Percentiles rank a stretch among this genome's conserved stretches.
phyloP scores from a whole-genome alignment of 2,888 invertebrate genomes.

The Rhagophthalmus giganteus region DNA sequence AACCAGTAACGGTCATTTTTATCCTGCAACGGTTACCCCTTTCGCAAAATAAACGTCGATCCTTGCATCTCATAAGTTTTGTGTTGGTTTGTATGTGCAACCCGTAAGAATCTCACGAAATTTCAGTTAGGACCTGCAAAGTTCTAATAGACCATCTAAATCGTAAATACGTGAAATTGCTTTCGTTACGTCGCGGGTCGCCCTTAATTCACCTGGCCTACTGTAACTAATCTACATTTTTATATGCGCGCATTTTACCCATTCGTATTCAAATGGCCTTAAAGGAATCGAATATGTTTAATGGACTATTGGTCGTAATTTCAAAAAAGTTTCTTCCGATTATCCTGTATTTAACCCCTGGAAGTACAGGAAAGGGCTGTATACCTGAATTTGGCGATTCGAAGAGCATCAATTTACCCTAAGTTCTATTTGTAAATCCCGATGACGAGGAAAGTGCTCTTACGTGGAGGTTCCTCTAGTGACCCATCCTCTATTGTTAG shows the following conservation, averaged over 20 bases:
- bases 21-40: slow-evolving; percentile 4
- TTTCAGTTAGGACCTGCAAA: slow-evolving; percentile 46
- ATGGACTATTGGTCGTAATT: slow-evolving; percentile 54
- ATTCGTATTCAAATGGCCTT: slow-evolving; percentile 54
- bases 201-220: slow-evolving; percentile 35
- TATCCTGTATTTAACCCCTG: slow-evolving; percentile 26
- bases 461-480: slow-evolving; percentile 26
- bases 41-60: slow-evolving; percentile 8
- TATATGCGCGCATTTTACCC: slow-evolving; percentile 51
- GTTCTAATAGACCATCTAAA: slow-evolving; percentile 41
- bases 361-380: slow-evolving; percentile 15
- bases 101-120: slow-evolving; percentile 51
- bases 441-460: slow-evolving; percentile 25
- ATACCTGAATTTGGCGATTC: slow-evolving; percentile 14
- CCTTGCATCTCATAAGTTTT: slow-evolving; percentile 19
- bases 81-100: slow-evolving; percentile 17
- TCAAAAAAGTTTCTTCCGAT: slow-evolving; percentile 30
- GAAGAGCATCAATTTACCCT: slow-evolving; percentile 9
- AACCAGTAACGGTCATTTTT: not conserved
- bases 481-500: slow-evolving; percentile 38
- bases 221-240: slow-evolving; percentile 54
- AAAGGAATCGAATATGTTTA: slow-evolving; percentile 56
- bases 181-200: not conserved
- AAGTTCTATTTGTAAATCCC: slow-evolving; percentile 21
- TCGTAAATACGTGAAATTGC: slow-evolving; percentile 16